A percentile compares a stretch with the other conserved stretches of the same genome.
phyloP scores from a whole-genome alignment of 2,888 invertebrate species.

The Strigamia transsilvanica region DNA sequence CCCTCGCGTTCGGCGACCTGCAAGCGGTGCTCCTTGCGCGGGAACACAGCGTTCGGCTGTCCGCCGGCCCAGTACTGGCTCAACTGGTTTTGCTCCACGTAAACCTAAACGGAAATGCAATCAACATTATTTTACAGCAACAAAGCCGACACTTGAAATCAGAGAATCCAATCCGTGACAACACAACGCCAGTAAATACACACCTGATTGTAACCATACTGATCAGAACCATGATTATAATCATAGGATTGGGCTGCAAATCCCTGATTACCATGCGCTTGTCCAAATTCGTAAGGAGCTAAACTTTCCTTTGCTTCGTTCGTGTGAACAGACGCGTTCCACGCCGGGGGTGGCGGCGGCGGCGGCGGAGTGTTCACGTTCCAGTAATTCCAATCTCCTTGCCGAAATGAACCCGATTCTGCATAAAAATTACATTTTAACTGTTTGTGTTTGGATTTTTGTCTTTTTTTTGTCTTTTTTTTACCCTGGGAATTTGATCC shows the following conservation, averaged over 20 bases:
- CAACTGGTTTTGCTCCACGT: conserved; percentile 55
- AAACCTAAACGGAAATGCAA: conserved; percentile 44
- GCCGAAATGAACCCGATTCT: conserved; percentile 46
- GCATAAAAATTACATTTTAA: not conserved
- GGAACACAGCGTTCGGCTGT: conserved; percentile 54
- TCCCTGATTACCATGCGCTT: conserved; percentile 58
- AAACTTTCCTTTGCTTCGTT: conserved; percentile 56
- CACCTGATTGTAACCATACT: conserved; percentile 58
- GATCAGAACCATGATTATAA: conserved; percentile 60
- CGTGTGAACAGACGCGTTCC: conserved; percentile 53
- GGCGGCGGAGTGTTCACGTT: not conserved
- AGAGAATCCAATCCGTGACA: not conserved
- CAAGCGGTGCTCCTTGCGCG: conserved; percentile 53
- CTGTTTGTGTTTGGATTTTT: not conserved
- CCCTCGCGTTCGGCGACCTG: conserved; percentile 33
- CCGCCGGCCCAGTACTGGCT: conserved; percentile 57
- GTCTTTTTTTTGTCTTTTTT: not conserved
- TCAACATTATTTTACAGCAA: not conserved
- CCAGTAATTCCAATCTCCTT: conserved; percentile 57
- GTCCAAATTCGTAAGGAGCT: conserved; percentile 58
- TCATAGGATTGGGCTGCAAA: conserved; percentile 60
- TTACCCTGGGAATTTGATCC: conserved; percentile 52
- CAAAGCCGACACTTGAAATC: not conserved
- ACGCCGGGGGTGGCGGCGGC: conserved; percentile 39
- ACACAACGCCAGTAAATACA: conserved; percentile 21